Conservation (phyloP, 2,888 invertebrate species). For the Sepioteuthis lessoniana region DNA sequence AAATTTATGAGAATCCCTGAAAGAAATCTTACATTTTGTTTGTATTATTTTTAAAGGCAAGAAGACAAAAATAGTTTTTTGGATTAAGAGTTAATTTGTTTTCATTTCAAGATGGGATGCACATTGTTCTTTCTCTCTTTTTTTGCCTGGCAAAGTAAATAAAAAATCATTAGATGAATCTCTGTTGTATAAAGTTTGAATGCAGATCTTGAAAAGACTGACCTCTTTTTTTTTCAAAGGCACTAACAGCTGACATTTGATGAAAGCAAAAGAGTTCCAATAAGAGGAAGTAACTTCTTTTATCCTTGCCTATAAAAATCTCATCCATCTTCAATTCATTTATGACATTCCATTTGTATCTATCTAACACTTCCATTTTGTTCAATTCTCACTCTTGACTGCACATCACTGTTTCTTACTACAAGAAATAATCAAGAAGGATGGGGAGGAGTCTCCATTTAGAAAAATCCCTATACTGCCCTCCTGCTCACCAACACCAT, state of each 20-base stretch:
- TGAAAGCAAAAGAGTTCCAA: not conserved
- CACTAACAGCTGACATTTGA: not conserved
- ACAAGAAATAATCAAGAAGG: not conserved
- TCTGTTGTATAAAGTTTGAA: not conserved
- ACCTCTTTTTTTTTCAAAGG: not conserved
- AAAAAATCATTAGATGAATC: not conserved
- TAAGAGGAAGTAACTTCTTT: not conserved
- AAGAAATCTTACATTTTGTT: too few relatives aligned
- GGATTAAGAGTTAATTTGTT: too few relatives aligned
- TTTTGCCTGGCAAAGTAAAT: not conserved
- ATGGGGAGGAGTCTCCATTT: not conserved
- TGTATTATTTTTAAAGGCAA: too few relatives aligned
- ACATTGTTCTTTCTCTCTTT: too few relatives aligned
- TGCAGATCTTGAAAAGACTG: not conserved
- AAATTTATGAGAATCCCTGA: too few relatives aligned
- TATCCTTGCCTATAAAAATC: not conserved
- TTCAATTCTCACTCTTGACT: not conserved
- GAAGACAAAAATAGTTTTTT: too few relatives aligned
- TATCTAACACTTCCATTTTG: not conserved
- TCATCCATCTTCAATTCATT: not conserved
- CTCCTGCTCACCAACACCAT: too few relatives aligned
- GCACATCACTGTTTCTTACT: not conserved
- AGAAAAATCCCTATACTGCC: too few relatives aligned
- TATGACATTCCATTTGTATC: not conserved
- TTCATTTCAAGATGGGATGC: too few relatives aligned